Evolutionary conservation across 2,797 vertebrate genomes (phyloP).

Genomic region (Leontopithecus rosalia): DNA sequence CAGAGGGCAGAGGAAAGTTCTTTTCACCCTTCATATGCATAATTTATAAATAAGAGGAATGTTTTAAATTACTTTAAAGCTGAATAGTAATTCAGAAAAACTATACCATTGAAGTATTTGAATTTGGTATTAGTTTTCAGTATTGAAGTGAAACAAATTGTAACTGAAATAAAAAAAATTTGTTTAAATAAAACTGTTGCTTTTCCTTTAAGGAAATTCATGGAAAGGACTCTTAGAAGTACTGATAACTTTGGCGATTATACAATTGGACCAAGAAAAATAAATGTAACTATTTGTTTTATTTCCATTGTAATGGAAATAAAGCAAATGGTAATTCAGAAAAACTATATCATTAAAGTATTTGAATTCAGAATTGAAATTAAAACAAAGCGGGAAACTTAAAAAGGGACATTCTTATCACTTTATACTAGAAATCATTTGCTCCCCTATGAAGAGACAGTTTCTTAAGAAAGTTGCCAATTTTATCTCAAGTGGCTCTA

Average conservation of each 20-base stretch:
- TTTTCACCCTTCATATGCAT: neutral
- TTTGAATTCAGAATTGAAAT: neutral
- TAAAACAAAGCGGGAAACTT: conserved; percentile 5
- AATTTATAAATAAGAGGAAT: conserved; percentile 13
- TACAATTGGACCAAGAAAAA: too few species aligned
- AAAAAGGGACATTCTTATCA: neutral
- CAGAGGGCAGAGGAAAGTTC: neutral
- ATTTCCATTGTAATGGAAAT: too few species aligned
- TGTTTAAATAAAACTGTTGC: too few species aligned
- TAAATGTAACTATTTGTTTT: too few species aligned
- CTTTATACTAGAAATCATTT: neutral
- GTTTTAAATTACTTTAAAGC: neutral
- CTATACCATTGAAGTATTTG: neutral
- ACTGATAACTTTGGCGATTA: too few species aligned
- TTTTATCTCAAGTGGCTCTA: neutral
- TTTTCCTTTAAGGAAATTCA: too few species aligned
- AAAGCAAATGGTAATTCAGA: neutral
- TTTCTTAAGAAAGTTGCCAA: neutral
- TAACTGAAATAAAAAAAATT: too few species aligned
- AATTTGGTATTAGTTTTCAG: neutral
- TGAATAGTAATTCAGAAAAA: neutral
- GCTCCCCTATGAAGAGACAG: neutral
- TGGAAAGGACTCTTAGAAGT: too few species aligned
- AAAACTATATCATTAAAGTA: neutral
- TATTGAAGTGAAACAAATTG: neutral